Evolutionary conservation across 92 coral and sea anemone species (phyloP), one percentile per base, ranked within the genome.

Genomic region (Epizoanthus illoricatus): DNA sequence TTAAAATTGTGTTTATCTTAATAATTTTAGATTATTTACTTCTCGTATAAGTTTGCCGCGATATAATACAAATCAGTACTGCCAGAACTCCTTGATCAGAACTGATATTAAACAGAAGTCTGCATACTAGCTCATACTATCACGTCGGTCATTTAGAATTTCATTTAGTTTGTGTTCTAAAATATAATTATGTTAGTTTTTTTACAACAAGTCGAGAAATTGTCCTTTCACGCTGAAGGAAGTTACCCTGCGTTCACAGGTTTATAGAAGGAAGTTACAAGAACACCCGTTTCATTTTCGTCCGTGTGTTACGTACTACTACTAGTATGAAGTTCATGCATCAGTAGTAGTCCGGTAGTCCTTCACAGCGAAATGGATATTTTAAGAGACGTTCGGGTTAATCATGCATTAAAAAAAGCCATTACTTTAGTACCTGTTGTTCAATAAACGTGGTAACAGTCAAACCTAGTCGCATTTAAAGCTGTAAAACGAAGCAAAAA

Each of bases 401-500:
- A 17, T 18, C 23, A 20, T 18, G 28, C 59, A 47, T 8, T 42
- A 7, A 16, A 5, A 5, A 71, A 71, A 71, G 24, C 28, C n/a
- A 15, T 23, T 66, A 36, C 17, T 66, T 7, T 65, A 11, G n/a
- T 74, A 74, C 45, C 69, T 5, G 69, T 23, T 15, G 43, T 4
- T 39, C 81, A 60, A 28, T 75, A 59, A 73, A 21, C 45, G 2
- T 73, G 64, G 19, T 42, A 11, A 21, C 24, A 73, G 64, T 52
- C 79, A 12, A 24, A 73, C 79, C 45, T 73, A 65, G 56, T 59
- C 36, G 69, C 68, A 60, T 60, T 60, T 60, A 36, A 75, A 59
- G 58, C 69, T 68, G 19, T 68, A 60, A 18, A 17, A 36, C 81
- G 36, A 60, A 75, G 60, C 81, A 75, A 75, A 59, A 75, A 75